Evolutionary conservation across 2,888 invertebrate species (phyloP).

Genomic region (Troilus luridus): DNA sequence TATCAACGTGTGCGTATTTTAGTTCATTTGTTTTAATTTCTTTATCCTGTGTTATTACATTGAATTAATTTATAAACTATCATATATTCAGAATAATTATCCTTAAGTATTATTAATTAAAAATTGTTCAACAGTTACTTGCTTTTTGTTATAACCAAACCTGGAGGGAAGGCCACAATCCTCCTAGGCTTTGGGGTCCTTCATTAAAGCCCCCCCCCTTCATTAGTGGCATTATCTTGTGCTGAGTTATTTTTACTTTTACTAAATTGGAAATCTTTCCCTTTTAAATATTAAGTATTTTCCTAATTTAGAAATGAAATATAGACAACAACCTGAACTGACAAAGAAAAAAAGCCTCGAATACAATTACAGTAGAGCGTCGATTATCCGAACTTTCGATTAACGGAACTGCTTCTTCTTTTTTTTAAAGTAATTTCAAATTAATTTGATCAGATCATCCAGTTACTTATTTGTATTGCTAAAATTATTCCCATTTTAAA

Average conservation of each 20-base stretch:
- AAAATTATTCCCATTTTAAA: no score
- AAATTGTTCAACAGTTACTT: neutral
- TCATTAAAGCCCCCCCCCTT: neutral
- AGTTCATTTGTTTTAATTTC: neutral
- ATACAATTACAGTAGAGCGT: no score
- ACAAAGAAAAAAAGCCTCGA: neutral
- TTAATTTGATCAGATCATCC: no score
- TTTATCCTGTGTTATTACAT: neutral
- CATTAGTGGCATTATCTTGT: conserved; percentile 23
- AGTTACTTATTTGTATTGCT: no score
- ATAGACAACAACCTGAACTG: neutral
- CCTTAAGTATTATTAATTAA: neutral
- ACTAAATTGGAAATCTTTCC: neutral
- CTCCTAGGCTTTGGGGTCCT: neutral
- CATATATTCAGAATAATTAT: neutral
- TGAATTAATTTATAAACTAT: neutral
- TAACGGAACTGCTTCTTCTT: no score
- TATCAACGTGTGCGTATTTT: no score
- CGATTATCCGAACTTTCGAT: no score
- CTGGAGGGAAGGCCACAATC: neutral
- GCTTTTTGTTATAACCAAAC: neutral
- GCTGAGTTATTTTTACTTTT: neutral
- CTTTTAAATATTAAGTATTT: neutral
- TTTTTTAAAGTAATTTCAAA: no score
- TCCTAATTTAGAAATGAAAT: neutral